phyloP scores from a whole-genome alignment of 2,888 invertebrate species.

The Alcis repandata region DNA sequence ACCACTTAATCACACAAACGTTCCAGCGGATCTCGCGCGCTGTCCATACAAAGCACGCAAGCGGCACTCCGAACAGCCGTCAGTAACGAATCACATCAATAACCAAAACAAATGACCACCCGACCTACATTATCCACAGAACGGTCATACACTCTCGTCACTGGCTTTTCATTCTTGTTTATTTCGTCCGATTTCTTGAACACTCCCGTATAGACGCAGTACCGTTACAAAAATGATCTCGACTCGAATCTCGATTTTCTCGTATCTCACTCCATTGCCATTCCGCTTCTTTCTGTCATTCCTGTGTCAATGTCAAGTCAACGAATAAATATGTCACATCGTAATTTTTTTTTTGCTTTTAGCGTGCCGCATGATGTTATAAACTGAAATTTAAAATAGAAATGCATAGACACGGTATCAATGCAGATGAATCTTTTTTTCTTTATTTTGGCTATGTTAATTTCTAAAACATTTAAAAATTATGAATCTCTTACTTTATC shows the following conservation, averaged over 20 bases:
- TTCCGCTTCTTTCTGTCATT: constrained; percentile 4
- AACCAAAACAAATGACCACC: constrained; percentile 77
- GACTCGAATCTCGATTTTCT: constrained; percentile 44
- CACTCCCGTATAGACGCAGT: constrained; percentile 82
- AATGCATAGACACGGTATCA: too few relatives aligned
- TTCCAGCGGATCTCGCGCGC: constrained; percentile 46
- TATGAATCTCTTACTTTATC: not conserved
- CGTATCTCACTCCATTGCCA: constrained; percentile 50
- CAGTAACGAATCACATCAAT: constrained; percentile 64
- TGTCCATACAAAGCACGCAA: constrained; percentile 41
- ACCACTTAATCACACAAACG: constrained; percentile 70
- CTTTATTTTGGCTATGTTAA: not conserved
- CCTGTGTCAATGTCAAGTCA: not conserved
- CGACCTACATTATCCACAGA: constrained; percentile 84
- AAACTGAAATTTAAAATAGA: too few relatives aligned
- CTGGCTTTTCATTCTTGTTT: constrained; percentile 82
- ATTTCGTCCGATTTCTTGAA: constrained; percentile 72
- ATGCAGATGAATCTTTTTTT: too few relatives aligned
- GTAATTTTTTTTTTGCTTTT: too few relatives aligned
- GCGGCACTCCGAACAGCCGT: constrained; percentile 40
- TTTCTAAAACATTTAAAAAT: not conserved
- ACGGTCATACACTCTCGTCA: constrained; percentile 77
- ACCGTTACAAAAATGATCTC: constrained; percentile 82
- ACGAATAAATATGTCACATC: too few relatives aligned
- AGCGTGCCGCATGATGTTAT: too few relatives aligned